phyloP scores from a whole-genome alignment of 2,113 vertebrate species.

The Dolichotis patagonum region DNA sequence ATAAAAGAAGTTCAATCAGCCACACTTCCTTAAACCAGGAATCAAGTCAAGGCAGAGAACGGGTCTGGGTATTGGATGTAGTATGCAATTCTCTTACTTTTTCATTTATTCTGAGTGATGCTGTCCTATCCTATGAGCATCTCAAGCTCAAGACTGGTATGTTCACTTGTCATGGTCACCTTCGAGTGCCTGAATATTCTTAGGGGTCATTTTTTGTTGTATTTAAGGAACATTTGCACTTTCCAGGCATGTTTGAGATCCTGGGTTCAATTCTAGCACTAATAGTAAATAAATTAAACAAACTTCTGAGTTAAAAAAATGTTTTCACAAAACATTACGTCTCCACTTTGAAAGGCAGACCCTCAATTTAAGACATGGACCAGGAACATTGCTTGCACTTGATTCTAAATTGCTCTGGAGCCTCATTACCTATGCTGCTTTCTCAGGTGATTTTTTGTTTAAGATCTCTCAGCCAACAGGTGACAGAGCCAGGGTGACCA shows the following conservation, averaged over 20 bases:
- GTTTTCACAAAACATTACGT: conserved; percentile 12
- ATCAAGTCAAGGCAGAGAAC: background rate
- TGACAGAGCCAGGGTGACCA: background rate
- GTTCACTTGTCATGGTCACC: background rate
- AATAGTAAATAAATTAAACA: background rate
- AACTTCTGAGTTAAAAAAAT: background rate
- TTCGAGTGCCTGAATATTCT: background rate
- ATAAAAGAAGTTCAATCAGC: background rate
- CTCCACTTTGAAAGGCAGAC: background rate
- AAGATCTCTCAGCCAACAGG: background rate
- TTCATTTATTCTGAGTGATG: background rate
- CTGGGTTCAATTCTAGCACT: background rate
- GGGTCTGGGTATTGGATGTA: background rate
- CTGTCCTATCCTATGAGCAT: background rate
- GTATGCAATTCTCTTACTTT: background rate
- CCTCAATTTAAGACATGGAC: background rate
- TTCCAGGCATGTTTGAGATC: background rate
- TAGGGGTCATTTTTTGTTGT: background rate
- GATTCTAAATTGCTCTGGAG: background rate
- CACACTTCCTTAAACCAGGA: background rate
- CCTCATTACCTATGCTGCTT: background rate
- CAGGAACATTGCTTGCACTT: background rate
- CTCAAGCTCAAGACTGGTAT: background rate
- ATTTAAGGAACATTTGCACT: background rate
- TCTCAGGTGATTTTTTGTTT: background rate